phyloP scores from a whole-genome alignment of 1,140 invertebrate genomes.

The Drosophila watanabei region DNA sequence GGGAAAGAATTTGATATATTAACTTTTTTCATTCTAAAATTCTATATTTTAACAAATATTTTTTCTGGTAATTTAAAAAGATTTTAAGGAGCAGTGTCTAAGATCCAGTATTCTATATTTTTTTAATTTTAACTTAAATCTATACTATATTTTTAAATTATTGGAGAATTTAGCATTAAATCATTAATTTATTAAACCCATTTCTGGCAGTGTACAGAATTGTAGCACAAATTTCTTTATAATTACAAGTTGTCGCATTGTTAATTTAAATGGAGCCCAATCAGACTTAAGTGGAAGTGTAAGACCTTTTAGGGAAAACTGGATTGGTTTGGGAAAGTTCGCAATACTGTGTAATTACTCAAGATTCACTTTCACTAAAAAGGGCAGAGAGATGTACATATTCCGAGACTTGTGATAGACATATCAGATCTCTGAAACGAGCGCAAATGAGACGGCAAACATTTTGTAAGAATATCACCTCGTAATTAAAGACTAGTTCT shows the following conservation, averaged over 20 bases:
- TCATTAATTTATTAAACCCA: no score
- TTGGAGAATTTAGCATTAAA: no score
- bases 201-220: neutral
- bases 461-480: neutral
- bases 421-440: neutral
- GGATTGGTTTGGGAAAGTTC: conserved; percentile 17
- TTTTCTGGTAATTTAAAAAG: neutral
- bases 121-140: no score
- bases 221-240: conserved; percentile 1
- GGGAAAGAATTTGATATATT: no score
- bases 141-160: no score
- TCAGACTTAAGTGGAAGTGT: neutral
- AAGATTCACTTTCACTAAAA: conserved; percentile 13
- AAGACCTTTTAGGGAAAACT: conserved; percentile 12
- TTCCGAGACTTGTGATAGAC: no score
- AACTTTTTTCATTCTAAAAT: no score
- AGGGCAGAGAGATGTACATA: neutral
- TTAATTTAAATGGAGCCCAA: neutral
- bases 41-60: neutral
- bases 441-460: neutral
- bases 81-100: no score
- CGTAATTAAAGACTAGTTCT: neutral
- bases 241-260: conserved; percentile 1
- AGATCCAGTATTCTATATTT: no score
- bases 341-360: neutral